Evolutionary conservation across 1,140 invertebrate genomes (phyloP).

Genomic region (Druon quercuslanigerum): DNA sequence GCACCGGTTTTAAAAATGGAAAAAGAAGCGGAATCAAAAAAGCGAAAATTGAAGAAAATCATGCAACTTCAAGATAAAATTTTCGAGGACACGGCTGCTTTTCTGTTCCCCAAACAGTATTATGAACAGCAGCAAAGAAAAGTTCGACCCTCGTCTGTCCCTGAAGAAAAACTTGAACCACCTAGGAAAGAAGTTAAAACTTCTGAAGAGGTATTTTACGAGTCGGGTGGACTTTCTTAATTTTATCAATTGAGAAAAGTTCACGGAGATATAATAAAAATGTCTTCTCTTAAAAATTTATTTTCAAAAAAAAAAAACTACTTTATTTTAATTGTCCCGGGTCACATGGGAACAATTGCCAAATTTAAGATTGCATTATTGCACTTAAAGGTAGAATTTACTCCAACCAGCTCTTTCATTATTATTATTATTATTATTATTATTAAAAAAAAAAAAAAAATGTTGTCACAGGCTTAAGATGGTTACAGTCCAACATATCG

Average conservation of each 20-base stretch:
- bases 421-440: too few relatives aligned
- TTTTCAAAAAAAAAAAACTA: neutral
- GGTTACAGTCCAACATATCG: too few relatives aligned
- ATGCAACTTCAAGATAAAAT: constrained; percentile 54
- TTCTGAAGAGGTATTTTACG: constrained; percentile 25
- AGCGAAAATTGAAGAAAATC: constrained; percentile 57
- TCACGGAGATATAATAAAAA: neutral
- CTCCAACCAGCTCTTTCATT: too few relatives aligned
- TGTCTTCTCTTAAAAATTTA: neutral
- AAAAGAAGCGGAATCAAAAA: constrained; percentile 67
- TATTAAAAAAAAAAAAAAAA: too few relatives aligned
- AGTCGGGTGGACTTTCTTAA: neutral
- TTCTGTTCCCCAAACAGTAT: constrained; percentile 58
- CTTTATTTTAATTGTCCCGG: too few relatives aligned
- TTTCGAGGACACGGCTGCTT: constrained; percentile 57
- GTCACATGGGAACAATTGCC: too few relatives aligned
- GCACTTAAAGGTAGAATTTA: too few relatives aligned
- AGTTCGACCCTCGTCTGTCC: neutral
- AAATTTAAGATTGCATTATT: too few relatives aligned
- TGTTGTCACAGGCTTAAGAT: too few relatives aligned
- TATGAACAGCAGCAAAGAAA: constrained; percentile 6
- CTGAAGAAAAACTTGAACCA: neutral
- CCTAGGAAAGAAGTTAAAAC: neutral
- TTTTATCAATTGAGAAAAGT: constrained; percentile 2
- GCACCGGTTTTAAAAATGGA: constrained; percentile 69